Evolutionary conservation across 2,888 invertebrate genomes (phyloP), one percentile per base, ranked within the genome.

Genomic region (Quadroppia sp.): DNA sequence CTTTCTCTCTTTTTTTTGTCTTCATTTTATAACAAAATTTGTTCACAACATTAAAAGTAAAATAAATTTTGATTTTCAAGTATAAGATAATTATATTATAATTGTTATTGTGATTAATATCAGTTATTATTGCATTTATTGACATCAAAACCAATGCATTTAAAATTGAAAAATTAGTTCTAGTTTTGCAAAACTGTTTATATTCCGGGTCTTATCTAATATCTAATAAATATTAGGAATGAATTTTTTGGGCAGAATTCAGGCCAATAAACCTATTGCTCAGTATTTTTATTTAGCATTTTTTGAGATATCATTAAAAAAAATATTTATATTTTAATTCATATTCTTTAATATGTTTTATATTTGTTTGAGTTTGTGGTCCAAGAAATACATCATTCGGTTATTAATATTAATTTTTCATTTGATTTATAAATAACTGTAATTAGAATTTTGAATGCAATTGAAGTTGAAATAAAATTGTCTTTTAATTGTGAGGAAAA

Each of bases 231-330:
- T 32, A 61, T 61, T 32, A 32, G 30, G 59, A 30, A 61, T 32
- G 32, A 13, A 28, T n/a, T 64, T 59, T 30, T 64, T 32, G 36
- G 61, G 36, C 20, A 32, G 32, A 61, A 61, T 61, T 32, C 59
- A 61, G 59, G 59, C 59, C 59, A 61, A 61, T 32, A 61, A 61
- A 61, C 59, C 23, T 30, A 61, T 17, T 32, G 59, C 59, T 7
- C 56, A 56, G 2, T 13, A 25, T 13, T 56, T 56, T 56, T 56
- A 4, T 4, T 56, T 15, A 17, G 13, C 30, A 56, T 56, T 56
- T 28, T 1, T 11, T 56, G 3, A 23, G 25, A 56, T 56, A 56
- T 56, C 30, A 28, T 56, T 56, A 30, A 56, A 23, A 42, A 7
- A 42, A 7, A 11, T 42, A 15, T 42, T 42, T 11, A 11, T 7